Evolutionary conservation across 2,888 invertebrate species (phyloP), one percentile per base, ranked within the genome.

Genomic region (Drosophila silvestris): DNA sequence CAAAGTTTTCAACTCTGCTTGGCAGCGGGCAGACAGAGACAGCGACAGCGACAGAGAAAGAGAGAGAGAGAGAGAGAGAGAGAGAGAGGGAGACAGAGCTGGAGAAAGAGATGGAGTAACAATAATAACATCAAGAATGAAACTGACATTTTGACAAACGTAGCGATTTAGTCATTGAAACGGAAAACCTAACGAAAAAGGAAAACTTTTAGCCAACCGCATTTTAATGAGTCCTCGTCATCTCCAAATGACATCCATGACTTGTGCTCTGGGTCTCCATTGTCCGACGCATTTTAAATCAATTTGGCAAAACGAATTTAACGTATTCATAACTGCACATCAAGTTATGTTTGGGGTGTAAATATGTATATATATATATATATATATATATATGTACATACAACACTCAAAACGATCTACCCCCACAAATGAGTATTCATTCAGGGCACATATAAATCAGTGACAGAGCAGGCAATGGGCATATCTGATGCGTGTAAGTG

Each of bases 281-380:
- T 58, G 51, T 58, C 39, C 41, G n/a, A 37, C 33, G 33, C 47
- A 26, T 41, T 74, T 69, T 62, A 74, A 75, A 79, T 83, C 89
- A 84, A 77, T 86, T 84, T 70, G 56, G 85, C 89, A 81, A 60
- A 82, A 66, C 89, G 77, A 89, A 90, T 89, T 75, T 92, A 91
- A 92, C 91, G 79, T 92, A 92, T 92, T 92, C 92, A 92, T 91
- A 92, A 91, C 89, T 53, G 64, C 62, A 51, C 51, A 39, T 37
- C 54, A 16, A 68, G 74, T 64, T 62, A 62, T 68, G 62, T 16
- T 61, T 68, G 70, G 71, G 53, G 67, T 56, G 71, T 68, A 41
- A n/a, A n/a, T 41, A 41, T n/a, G n/a, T 10, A 47, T 14, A 14
- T 14, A 22, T 7, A 41, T 41, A 39, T 9, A 22, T 2, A 44